Percentiles rank a stretch among this genome's conserved stretches.
Conservation (phyloP, 2,797 vertebrate species). For the Amniataba percoides region DNA sequence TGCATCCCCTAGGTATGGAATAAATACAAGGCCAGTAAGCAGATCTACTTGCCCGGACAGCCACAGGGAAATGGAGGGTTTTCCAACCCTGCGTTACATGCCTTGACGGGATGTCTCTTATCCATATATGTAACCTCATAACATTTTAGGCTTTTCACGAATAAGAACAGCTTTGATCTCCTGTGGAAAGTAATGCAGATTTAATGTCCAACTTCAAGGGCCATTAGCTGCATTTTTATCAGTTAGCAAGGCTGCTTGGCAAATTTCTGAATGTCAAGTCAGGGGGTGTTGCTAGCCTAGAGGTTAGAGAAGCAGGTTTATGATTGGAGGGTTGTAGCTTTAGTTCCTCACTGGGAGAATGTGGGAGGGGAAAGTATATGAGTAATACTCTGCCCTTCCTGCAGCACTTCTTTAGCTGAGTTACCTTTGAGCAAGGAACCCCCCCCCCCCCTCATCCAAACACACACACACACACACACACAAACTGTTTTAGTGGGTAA, state of each 20-base stretch:
- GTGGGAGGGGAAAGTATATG: conserved; percentile 55
- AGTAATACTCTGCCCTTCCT: conserved; percentile 43
- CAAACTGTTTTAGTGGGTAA: background rate
- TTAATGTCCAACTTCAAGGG: conserved; percentile 83
- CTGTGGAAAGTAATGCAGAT: conserved; percentile 78
- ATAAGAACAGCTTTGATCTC: conserved; percentile 85
- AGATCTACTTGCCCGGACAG: conserved; percentile 69
- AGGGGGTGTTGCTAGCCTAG: conserved; percentile 55
- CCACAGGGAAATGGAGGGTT: conserved; percentile 60
- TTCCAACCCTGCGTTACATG: conserved; percentile 62
- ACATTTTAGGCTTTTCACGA: conserved; percentile 79
- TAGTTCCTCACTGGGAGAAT: conserved; percentile 48
- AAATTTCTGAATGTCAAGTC: conserved; percentile 63
- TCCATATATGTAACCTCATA: conserved; percentile 82
- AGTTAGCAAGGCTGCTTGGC: conserved; percentile 60
- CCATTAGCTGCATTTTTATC: conserved; percentile 81
- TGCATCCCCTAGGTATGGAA: conserved; percentile 86
- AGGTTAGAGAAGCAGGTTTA: conserved; percentile 36
- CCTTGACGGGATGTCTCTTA: conserved; percentile 79
- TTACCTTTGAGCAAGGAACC: conserved; percentile 68
- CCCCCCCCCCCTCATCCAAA: no score
- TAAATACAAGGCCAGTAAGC: conserved; percentile 77
- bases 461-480: no score
- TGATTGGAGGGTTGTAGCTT: conserved; percentile 61
- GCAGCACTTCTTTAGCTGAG: conserved; percentile 26